These are phyloP conservation scores for Bradypus variegatus DNA, from an alignment of 2,797 vertebrate genomes.

Conservation along the genomic window DNA sequence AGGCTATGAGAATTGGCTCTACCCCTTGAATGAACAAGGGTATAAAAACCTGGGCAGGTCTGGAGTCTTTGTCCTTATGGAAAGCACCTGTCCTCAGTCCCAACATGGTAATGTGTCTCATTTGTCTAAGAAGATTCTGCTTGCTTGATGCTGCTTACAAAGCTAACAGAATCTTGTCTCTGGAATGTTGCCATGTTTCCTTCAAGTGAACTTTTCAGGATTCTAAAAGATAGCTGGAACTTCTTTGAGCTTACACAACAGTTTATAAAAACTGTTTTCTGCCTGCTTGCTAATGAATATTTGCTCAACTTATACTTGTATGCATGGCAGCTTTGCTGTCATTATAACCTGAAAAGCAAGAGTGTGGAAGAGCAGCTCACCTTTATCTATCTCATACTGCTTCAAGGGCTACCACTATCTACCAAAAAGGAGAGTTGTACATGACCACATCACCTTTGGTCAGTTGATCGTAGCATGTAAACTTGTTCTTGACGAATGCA, in stretches of 20 bases:
- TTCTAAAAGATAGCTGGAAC: background rate
- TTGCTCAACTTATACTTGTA: background rate
- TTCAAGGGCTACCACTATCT: background rate
- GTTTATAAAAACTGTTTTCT: background rate
- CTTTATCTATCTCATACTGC: background rate
- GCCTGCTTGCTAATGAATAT: too few species aligned
- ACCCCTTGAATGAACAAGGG: background rate
- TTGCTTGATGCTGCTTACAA: background rate
- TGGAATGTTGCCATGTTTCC: background rate
- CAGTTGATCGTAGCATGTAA: background rate
- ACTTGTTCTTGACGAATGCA: background rate
- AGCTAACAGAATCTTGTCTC: background rate
- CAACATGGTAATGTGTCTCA: background rate
- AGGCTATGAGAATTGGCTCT: too few species aligned
- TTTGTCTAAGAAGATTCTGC: background rate
- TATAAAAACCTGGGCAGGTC: background rate
- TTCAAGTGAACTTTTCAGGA: background rate
- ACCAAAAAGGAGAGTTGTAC: background rate
- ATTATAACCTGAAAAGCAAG: background rate
- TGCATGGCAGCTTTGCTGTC: background rate
- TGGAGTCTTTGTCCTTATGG: background rate
- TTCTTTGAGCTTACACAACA: background rate
- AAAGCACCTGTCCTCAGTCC: background rate
- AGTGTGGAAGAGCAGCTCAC: background rate
- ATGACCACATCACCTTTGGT: background rate